Base-by-base conservation (phyloP, 2,797 vertebrate species). In the Sebastiscus tertius region DNA sequence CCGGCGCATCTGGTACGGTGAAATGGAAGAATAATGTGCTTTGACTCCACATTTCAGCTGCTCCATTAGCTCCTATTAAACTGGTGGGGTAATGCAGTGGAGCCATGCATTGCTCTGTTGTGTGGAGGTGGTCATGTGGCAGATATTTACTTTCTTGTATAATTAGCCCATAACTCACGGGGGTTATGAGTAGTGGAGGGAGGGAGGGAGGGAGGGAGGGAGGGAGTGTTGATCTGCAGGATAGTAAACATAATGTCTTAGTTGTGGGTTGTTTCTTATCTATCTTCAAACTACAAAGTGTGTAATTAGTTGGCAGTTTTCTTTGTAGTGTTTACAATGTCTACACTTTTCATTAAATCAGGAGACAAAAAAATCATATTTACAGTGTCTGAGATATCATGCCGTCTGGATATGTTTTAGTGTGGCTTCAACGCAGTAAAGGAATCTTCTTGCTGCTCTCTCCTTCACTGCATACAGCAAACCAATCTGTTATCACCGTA, bases 1-100 rank as follows among this genome's bases (percentile, higher is more conserved):
- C n/a, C 5, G 8, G 29, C 18, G 24, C 46, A 60, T 62, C 56
- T 67, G 31, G 3, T 59, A 36, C 75, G 16, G 13, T 64, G 31
- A 66, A 81, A 65, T 24, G 27, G 9, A 64, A 75, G 62, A 64
- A 31, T 27, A 33, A 77, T 81, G 31, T 62, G 46, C 14, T 82
- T 39, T 56, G 33, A 31, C 34, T 77, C 14, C 9, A 14, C 16
- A 12, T 77, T 80, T 77, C 26, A 75, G 55, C 63, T 54, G 60
- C 80, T 86, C 75, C 67, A 88, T 91, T 82, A 64, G 27, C 82
- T 20, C 11, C 39, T 36, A 39, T 61, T 61, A 69, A 73, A 79
- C 33, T 27, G 56, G 56, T 66, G 69, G 62, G 20, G 59, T 63
- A 49, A 67, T 69, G 62, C 27, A 64, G 54, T 52, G 49, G 9